Evolutionary conservation across 2,888 invertebrate species (phyloP).

Genomic region (Phortica magna): DNA sequence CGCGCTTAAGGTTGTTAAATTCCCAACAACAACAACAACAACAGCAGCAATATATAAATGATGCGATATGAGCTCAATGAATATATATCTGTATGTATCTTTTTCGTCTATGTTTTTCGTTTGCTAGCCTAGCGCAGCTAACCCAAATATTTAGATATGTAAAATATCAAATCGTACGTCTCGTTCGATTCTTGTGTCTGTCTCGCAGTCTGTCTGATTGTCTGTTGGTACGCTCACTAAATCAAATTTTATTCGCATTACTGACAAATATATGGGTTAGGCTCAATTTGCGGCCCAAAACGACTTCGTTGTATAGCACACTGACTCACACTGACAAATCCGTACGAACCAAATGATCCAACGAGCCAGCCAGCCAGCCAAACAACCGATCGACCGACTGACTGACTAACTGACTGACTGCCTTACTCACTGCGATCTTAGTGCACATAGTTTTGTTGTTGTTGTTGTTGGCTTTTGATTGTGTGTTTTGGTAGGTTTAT

Average conservation of each 20-base stretch:
- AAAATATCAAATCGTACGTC: constrained; percentile 21
- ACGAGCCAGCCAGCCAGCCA: background rate
- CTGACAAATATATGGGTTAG: constrained; percentile 76
- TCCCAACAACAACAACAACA: background rate
- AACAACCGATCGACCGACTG: background rate
- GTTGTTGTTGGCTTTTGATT: background rate
- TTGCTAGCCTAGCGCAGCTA: constrained; percentile 31
- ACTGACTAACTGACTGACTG: background rate
- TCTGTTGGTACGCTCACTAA: constrained; percentile 58
- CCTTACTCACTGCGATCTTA: background rate
- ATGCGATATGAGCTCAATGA: constrained; percentile 18
- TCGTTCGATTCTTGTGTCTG: constrained; percentile 9
- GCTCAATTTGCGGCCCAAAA: constrained; percentile 64
- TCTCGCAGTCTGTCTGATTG: background rate
- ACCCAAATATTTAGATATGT: constrained; percentile 43
- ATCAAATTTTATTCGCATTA: constrained; percentile 73
- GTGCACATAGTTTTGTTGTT: background rate
- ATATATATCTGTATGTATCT: constrained; percentile 17
- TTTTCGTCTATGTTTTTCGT: background rate
- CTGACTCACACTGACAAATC: constrained; percentile 37
- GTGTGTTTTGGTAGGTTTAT: constrained; percentile 55
- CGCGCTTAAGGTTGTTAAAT: constrained; percentile 5
- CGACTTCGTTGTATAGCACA: constrained; percentile 25
- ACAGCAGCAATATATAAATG: background rate
- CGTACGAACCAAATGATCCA: background rate